These are phyloP conservation scores for Poeciliopsis paucimaculata DNA, from an alignment of 2,797 vertebrate species.

Conservation along the genomic window DNA sequence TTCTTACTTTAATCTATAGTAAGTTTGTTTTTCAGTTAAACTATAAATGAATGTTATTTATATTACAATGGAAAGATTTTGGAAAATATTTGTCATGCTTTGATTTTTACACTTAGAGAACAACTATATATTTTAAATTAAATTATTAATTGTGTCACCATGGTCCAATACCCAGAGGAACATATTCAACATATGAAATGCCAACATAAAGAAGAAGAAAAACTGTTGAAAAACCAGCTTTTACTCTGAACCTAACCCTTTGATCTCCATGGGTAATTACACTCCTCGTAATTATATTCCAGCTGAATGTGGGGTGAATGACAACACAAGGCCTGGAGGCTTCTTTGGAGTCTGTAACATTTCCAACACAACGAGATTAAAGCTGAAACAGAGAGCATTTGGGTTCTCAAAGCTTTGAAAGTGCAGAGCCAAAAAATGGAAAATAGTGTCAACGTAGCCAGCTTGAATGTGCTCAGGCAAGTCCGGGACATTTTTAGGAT, in stretches of 20 bases:
- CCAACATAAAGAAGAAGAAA: constrained; percentile 29
- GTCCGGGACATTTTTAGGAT: constrained; percentile 30
- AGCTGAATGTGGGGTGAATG: constrained; percentile 62
- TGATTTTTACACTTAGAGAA: not conserved
- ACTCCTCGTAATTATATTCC: constrained; percentile 71
- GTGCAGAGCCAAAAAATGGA: constrained; percentile 48
- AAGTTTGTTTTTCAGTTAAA: not conserved
- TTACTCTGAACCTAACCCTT: constrained; percentile 48
- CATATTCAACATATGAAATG: not conserved
- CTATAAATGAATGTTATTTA: not conserved
- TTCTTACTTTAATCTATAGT: not conserved
- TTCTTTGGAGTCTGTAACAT: constrained; percentile 44
- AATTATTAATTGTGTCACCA: not conserved
- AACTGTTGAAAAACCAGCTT: constrained; percentile 35
- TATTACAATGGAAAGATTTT: not conserved
- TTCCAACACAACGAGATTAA: constrained; percentile 34
- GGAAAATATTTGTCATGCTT: not conserved
- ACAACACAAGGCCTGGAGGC: constrained; percentile 51
- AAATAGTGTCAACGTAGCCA: constrained; percentile 42
- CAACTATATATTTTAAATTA: not conserved
- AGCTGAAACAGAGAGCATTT: constrained; percentile 36
- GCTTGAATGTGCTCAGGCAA: constrained; percentile 40
- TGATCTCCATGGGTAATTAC: constrained; percentile 71
- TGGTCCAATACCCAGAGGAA: constrained; percentile 5
- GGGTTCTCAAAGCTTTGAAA: constrained; percentile 39